These are phyloP conservation scores for Chirona hameri DNA, from an alignment of 2,888 invertebrate species.

Conservation along the genomic window DNA sequence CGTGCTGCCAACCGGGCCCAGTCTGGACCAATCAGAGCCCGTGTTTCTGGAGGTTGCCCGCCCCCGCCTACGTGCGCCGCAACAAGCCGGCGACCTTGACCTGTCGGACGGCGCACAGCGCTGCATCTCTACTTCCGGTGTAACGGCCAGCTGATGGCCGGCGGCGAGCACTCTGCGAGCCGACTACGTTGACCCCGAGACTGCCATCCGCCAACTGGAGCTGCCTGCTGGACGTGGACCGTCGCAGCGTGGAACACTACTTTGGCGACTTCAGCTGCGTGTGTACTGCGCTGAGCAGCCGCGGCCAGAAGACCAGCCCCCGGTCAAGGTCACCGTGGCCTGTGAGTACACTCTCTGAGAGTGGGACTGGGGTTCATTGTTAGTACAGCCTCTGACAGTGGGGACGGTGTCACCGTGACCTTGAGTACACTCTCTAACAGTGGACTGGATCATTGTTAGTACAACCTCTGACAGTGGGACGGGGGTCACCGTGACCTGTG, in stretches of 20 bases:
- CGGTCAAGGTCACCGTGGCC: not conserved
- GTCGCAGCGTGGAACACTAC: conserved; percentile 88
- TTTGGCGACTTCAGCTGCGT: conserved; percentile 81
- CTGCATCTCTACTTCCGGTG: conserved; percentile 79
- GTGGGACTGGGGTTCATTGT: no score
- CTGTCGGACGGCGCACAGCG: conserved; percentile 86
- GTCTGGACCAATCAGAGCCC: conserved; percentile 56
- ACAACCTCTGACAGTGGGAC: no score
- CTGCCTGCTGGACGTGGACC: conserved; percentile 78
- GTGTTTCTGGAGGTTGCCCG: conserved; percentile 85
- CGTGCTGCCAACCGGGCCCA: not conserved
- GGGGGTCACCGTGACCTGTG: no score
- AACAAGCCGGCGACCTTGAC: conserved; percentile 82
- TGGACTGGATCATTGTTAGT: no score
- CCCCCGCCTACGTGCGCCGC: conserved; percentile 85
- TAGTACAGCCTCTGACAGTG: no score
- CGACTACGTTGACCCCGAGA: conserved; percentile 84
- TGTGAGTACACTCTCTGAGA: not conserved
- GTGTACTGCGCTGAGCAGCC: conserved; percentile 86
- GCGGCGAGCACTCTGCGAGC: conserved; percentile 54
- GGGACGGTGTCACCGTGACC: no score
- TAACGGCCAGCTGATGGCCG: conserved; percentile 53
- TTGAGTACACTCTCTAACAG: no score
- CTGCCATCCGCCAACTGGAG: conserved; percentile 79
- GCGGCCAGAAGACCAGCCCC: conserved; percentile 51